These are phyloP conservation scores for Phalanger gymnotis DNA, from an alignment of 2,797 vertebrate species.

Conservation along the genomic window DNA sequence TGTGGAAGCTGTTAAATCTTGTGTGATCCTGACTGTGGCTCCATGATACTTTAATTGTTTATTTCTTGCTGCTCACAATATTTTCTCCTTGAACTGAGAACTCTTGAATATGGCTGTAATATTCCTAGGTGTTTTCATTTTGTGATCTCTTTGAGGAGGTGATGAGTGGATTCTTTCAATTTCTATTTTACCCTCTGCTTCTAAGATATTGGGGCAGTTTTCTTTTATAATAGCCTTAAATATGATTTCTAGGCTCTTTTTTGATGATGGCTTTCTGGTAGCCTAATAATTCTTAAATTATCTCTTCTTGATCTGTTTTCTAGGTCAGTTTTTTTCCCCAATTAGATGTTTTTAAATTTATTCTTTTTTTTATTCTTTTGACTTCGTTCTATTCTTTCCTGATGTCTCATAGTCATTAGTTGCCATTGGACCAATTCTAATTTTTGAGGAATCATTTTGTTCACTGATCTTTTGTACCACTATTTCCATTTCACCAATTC, in stretches of 20 bases:
- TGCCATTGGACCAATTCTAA: no score
- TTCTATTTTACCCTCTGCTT: neutral
- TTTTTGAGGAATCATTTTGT: no score
- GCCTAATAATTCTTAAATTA: no score
- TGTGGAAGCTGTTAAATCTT: neutral
- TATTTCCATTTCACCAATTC: no score
- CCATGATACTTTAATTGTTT: neutral
- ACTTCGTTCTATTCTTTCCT: no score
- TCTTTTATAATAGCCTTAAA: neutral
- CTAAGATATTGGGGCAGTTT: neutral
- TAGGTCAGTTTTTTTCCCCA: neutral
- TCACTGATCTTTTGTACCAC: no score
- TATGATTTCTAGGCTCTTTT: neutral
- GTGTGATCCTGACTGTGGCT: neutral
- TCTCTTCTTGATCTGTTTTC: neutral
- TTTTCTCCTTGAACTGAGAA: no score
- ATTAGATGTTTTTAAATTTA: neutral
- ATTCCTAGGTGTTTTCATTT: neutral
- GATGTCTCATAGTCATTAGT: no score
- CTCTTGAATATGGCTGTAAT: neutral
- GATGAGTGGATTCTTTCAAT: no score
- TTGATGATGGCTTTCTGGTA: neutral
- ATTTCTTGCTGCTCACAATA: neutral
- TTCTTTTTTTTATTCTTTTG: neutral
- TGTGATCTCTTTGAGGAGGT: neutral